Evolutionary conservation across 2,888 invertebrate species (phyloP).

Genomic region (Caenorhabditis japonica): DNA sequence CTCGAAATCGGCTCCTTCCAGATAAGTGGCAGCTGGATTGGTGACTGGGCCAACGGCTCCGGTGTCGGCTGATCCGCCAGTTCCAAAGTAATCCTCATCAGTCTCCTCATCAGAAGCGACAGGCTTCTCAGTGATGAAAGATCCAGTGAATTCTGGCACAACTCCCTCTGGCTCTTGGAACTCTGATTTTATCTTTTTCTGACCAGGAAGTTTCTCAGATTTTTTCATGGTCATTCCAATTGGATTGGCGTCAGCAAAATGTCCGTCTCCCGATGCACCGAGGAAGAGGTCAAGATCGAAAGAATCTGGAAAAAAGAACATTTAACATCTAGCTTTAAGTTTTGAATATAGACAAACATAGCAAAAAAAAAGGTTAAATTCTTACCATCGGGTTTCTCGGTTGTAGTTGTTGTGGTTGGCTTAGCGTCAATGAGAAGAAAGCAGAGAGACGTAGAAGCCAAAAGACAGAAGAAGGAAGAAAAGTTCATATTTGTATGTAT

Average conservation of each 20-base stretch:
- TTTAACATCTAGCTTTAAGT: not conserved
- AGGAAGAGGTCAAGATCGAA: constrained; percentile 45
- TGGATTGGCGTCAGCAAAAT: constrained; percentile 51
- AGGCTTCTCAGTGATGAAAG: constrained; percentile 32
- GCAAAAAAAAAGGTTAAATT: not conserved
- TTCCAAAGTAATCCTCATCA: constrained; percentile 51
- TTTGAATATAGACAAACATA: constrained; percentile 2
- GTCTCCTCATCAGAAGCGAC: constrained; percentile 23
- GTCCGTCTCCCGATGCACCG: constrained; percentile 47
- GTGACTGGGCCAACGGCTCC: constrained; percentile 57
- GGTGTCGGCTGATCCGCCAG: not conserved
- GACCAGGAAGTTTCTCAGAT: constrained; percentile 52
- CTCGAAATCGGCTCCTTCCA: constrained; percentile 69
- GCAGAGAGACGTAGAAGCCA: constrained; percentile 2
- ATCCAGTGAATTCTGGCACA: constrained; percentile 47
- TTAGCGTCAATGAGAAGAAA: constrained; percentile 16
- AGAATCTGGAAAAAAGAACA: constrained; percentile 16
- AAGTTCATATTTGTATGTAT: constrained; percentile 38
- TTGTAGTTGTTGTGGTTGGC: constrained; percentile 30
- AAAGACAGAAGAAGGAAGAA: constrained; percentile 17
- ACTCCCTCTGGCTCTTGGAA: constrained; percentile 37
- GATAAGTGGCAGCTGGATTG: constrained; percentile 71
- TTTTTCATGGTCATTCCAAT: constrained; percentile 57
- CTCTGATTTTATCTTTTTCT: constrained; percentile 37
- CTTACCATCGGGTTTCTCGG: constrained; percentile 35